Evolutionary conservation across 2,113 vertebrate species (phyloP).

Genomic region (Colaptes auratus): DNA sequence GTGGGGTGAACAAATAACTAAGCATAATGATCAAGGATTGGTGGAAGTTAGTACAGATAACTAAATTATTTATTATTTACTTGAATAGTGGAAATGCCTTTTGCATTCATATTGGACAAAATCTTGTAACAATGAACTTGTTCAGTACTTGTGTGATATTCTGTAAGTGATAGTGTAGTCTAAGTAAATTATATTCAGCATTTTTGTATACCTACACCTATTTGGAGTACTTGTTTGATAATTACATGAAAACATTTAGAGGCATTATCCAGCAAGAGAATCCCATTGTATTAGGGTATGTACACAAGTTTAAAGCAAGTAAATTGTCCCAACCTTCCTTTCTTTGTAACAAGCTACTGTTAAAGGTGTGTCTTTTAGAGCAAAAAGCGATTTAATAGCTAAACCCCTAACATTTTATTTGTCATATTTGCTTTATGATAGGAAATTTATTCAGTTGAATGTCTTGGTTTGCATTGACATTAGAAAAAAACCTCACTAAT

Average conservation of each 20-base stretch:
- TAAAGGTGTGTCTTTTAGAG: not conserved
- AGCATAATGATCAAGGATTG: not conserved
- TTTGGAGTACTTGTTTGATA: not conserved
- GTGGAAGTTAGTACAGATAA: not conserved
- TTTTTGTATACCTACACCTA: not conserved
- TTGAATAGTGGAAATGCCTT: not conserved
- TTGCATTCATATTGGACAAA: not conserved
- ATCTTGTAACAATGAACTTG: fast-evolving
- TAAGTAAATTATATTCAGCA: not conserved
- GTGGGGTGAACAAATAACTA: not conserved
- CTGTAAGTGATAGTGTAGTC: not conserved
- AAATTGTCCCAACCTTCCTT: not conserved
- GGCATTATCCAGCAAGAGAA: not conserved
- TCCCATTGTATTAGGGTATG: not conserved
- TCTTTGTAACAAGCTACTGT: not conserved
- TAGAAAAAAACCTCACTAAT: not conserved
- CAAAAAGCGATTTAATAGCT: not conserved
- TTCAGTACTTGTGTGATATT: not conserved
- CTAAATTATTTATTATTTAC: not conserved
- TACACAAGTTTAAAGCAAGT: not conserved
- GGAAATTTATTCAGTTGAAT: not conserved
- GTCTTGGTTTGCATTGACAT: not conserved
- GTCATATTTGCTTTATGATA: not conserved
- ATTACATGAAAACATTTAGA: not conserved
- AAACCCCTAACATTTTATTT: not conserved